phyloP scores from a whole-genome alignment of 2,888 invertebrate species.

The Eremobia ochroleuca region DNA sequence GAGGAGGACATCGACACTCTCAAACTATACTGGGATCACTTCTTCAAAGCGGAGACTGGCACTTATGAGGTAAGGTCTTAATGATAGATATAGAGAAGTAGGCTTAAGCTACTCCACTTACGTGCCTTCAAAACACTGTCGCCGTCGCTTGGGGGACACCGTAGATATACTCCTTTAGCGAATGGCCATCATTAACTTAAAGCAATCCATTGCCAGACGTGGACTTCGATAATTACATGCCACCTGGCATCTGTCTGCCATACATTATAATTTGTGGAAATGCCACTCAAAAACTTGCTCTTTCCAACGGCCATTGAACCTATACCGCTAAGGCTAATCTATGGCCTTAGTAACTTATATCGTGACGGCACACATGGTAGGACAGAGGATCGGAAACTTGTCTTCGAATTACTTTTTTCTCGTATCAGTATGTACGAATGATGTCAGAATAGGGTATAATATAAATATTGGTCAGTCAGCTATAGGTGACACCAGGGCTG shows the following conservation, averaged over 20 bases:
- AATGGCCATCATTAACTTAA: neutral
- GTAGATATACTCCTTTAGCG: neutral
- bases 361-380: too few species aligned
- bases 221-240: neutral
- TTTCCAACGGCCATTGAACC: constrained; percentile 33
- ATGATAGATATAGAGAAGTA: neutral
- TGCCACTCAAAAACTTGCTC: constrained; percentile 16
- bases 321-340: constrained; percentile 14
- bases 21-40: constrained; percentile 91
- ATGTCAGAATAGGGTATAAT: neutral
- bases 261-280: neutral
- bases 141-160: neutral
- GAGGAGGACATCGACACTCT: constrained; percentile 82
- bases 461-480: neutral
- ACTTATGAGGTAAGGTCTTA: constrained; percentile 90
- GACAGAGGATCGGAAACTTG: neutral
- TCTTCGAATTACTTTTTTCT: neutral
- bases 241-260: neutral
- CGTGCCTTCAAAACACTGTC: neutral
- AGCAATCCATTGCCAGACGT: neutral
- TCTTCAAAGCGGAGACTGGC: constrained; percentile 92
- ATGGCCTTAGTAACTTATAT: constrained; percentile 19
- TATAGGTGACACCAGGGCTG: neutral
- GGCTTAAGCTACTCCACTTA: neutral
- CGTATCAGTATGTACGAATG: neutral